Conservation (phyloP, 1,140 invertebrate genomes). For the Aphis craccivora region DNA sequence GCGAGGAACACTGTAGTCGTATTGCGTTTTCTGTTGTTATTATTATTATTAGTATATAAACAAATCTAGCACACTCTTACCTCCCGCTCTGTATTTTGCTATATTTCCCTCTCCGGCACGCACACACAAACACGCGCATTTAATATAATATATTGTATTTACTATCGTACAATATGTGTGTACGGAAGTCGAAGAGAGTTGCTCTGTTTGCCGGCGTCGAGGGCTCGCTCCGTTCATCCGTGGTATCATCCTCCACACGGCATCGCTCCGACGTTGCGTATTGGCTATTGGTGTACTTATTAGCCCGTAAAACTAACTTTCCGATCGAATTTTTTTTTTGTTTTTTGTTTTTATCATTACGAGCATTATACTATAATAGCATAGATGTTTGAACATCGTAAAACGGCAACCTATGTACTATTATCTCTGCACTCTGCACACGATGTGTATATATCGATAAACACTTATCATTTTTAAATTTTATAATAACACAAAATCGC, state of each 20-base stretch:
- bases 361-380: neutral
- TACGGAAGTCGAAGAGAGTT: neutral
- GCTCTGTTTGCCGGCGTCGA: neutral
- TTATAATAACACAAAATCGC: neutral
- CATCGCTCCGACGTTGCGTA: too few relatives aligned
- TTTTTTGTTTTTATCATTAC: slow-evolving; percentile 1
- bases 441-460: neutral
- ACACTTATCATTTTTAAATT: neutral
- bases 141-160: slow-evolving; percentile 2
- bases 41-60: slow-evolving; percentile 24
- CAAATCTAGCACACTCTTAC: neutral
- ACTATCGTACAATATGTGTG: neutral
- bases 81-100: neutral
- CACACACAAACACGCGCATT: neutral
- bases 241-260: neutral
- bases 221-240: neutral
- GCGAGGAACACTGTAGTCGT: slow-evolving; percentile 21
- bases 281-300: neutral
- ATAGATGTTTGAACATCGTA: neutral
- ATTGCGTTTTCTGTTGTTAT: slow-evolving; percentile 4
- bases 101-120: neutral
- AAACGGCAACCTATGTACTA: neutral
- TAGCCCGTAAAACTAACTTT: slow-evolving; percentile 37
- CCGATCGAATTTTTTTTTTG: neutral
- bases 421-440: neutral